These are phyloP conservation scores for Blera fallax DNA, from an alignment of 2,888 invertebrate genomes.

Conservation along the genomic window DNA sequence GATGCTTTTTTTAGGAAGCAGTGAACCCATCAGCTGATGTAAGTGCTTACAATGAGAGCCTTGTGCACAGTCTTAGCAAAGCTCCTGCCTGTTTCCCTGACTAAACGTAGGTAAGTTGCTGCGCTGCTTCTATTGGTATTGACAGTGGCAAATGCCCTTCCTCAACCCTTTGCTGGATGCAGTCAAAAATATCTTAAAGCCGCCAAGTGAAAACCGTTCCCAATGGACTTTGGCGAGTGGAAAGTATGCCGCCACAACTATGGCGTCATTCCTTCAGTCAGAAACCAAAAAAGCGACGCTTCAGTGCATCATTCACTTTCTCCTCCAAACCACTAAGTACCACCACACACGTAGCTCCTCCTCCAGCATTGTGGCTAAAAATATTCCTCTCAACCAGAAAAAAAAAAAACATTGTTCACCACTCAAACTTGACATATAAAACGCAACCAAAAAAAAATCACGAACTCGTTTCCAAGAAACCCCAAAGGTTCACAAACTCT, in stretches of 20 bases:
- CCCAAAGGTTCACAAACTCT: conserved; percentile 56
- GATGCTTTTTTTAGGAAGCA: too few species aligned
- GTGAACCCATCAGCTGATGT: too few species aligned
- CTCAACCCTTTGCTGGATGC: too few species aligned
- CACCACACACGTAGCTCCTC: background rate
- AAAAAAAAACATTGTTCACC: conserved; percentile 23
- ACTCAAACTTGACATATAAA: conserved; percentile 32
- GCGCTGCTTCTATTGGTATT: too few species aligned
- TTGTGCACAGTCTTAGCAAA: too few species aligned
- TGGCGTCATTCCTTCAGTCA: background rate
- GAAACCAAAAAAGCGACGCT: background rate
- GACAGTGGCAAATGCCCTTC: too few species aligned
- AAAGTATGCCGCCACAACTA: background rate
- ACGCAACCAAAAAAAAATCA: background rate
- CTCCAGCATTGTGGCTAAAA: conserved; percentile 1
- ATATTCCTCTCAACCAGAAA: too few species aligned
- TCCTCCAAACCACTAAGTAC: background rate
- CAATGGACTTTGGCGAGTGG: background rate
- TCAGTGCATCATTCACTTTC: conserved; percentile 16
- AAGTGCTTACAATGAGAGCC: too few species aligned
- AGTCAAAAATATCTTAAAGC: too few species aligned
- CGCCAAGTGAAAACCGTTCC: background rate
- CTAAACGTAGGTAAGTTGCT: too few species aligned
- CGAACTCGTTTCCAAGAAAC: conserved; percentile 46
- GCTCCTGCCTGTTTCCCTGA: too few species aligned